These are phyloP conservation scores for Sinohyriopsis cumingii DNA, from an alignment of 2,888 invertebrate genomes.

Conservation along the genomic window DNA sequence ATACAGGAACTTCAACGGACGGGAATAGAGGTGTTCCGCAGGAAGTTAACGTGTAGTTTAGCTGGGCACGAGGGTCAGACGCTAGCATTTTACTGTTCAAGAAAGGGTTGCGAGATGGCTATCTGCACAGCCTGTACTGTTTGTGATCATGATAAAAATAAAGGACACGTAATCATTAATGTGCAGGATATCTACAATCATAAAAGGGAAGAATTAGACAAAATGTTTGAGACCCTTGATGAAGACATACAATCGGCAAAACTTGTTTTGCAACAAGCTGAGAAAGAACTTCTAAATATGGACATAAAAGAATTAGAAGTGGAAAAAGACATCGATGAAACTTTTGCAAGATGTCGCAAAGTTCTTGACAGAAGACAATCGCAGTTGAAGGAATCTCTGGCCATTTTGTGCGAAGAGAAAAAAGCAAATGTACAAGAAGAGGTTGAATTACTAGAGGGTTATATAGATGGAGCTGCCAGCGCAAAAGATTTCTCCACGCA, in stretches of 20 bases:
- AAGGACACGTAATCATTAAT: slow-evolving; percentile 43
- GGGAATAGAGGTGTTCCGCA: slow-evolving; percentile 41
- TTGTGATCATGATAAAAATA: slow-evolving; percentile 41
- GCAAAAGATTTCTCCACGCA: slow-evolving; percentile 43
- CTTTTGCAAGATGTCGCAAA: slow-evolving; percentile 32
- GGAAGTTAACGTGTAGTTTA: slow-evolving; percentile 38
- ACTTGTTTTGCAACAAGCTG: slow-evolving; percentile 35
- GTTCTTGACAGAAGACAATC: slow-evolving; percentile 28
- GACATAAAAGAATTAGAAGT: slow-evolving; percentile 47
- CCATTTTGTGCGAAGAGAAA: slow-evolving; percentile 35
- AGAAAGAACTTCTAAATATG: slow-evolving; percentile 42
- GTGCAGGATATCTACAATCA: slow-evolving; percentile 35
- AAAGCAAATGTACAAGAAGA: slow-evolving; percentile 28
- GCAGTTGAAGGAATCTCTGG: slow-evolving; percentile 29
- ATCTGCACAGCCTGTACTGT: slow-evolving; percentile 46
- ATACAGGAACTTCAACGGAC: slow-evolving; percentile 38
- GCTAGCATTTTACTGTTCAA: slow-evolving; percentile 43
- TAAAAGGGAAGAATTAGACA: slow-evolving; percentile 35
- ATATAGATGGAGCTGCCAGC: slow-evolving; percentile 34
- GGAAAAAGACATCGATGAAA: slow-evolving; percentile 45
- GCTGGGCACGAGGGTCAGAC: slow-evolving; percentile 43
- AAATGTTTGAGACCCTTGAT: slow-evolving; percentile 30
- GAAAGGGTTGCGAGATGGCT: slow-evolving; percentile 39
- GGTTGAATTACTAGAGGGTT: slow-evolving; percentile 34
- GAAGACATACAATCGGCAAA: slow-evolving; percentile 38